Evolutionary conservation across 1,140 invertebrate species (phyloP), one percentile per base, ranked within the genome.

Genomic region (Chelonus insularis): DNA sequence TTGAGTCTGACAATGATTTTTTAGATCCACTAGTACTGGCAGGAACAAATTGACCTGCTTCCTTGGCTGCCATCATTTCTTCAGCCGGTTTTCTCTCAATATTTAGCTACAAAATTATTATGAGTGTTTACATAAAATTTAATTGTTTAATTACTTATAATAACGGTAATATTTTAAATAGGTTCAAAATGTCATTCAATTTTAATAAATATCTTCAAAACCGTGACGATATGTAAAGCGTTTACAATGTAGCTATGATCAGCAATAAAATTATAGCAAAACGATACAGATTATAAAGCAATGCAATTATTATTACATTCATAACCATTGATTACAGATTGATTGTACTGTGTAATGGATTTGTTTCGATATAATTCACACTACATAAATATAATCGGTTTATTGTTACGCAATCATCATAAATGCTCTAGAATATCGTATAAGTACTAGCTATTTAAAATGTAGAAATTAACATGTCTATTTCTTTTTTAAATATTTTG

Each of bases 31-130:
- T 25, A 11, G 34, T 18, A 0, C 43, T 18, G 16, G 37, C 56
- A 69, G 82, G 84, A 4, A 69, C 65, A 69, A 88, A 88, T 41
- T 71, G 65, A n/a, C 86, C 86, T 52, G 62, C 68, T 14, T 78
- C 74, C 70, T 86, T 84, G 1, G 87, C 85, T 12, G 75, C 77
- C 66, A 83, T 76, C 85, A 92, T 89, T 75, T 94, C 92, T 61
- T 89, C 87, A 2, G 91, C 70, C 0, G 88, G 83, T 68, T 90
- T 88, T 37, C 92, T 82, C 41, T 93, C 89, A 57, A 84, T 79
- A 72, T 92, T 92, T 18, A 86, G 74, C 84, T 91, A 77, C 4
- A 85, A 75, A 64, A 52, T 48, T 16, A 20, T 37, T 14, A 8
- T 8, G n/a, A n/a, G n/a, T n/a, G n/a, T n/a, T n/a, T n/a, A n/a